Base-by-base conservation (phyloP, 2,113 vertebrate species). In the Cebidichthys violaceus region DNA sequence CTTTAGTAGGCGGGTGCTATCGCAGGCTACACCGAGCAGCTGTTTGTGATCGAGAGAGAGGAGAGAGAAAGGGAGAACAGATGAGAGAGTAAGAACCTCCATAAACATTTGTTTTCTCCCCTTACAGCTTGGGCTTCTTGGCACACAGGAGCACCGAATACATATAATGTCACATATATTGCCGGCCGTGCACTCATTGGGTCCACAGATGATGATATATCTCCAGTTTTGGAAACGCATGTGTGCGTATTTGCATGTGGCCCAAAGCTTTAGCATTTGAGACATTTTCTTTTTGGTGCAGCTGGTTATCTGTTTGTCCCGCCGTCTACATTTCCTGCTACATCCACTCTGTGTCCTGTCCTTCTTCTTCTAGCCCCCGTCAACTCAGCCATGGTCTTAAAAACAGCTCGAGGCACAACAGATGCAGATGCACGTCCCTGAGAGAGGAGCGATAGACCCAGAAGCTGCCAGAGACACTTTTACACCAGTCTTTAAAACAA, bases 401-500 rank as follows among this genome's bases (percentile, higher is more conserved):
- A 86, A 90, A 93, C 86, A 89, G 84, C 76, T 69, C 74, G 77
- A 88, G 89, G 55, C 69, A 31, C 70, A 88, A 60, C 86, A 85
- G 85, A 88, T 73, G 82, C 75, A 81, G 82, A 83, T 55, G 57
- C 69, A 71, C 74, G 79, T 81, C 86, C 82, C 80, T 65, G 41
- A 20, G 9, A 72, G 67, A 41, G 80, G 41, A 73, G 81, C 15
- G 78, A 83, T 1, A 71, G 76, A 81, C 68, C 24, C 45, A 62
- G 31, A 45, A 57, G 59, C 64, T 59, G 77, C 81, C 82, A 79
- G 52, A 88, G 77, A 89, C 83, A 71, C 74, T 89, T 88, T 88
- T 83, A 89, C 69, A 66, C 24, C 72, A 43, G 68, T 37, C 83
- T 92, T 88, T 88, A 86, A 94, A 92, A 88, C 84, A 90, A 92